These are phyloP conservation scores for Triops longicaudatus DNA, from an alignment of 1,140 invertebrate species.

Conservation along the genomic window DNA sequence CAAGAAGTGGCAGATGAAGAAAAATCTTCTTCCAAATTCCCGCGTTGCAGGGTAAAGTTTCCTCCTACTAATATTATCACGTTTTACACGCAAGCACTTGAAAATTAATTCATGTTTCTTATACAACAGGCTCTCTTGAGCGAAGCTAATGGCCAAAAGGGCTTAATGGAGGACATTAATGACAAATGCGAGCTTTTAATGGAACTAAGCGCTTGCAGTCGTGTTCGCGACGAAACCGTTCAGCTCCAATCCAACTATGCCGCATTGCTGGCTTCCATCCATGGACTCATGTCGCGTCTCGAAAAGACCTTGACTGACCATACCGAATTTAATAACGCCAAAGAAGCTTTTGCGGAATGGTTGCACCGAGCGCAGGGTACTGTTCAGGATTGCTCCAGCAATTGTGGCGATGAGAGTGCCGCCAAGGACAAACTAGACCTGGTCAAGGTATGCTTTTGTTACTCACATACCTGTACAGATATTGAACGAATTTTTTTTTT, in stretches of 20 bases:
- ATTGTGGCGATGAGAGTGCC: slow-evolving; percentile 60
- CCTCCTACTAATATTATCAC: neutral
- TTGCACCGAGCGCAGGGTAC: slow-evolving; percentile 63
- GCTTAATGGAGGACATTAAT: slow-evolving; percentile 68
- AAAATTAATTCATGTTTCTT: neutral
- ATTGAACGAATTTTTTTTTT: slow-evolving; percentile 12
- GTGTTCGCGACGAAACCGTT: slow-evolving; percentile 75
- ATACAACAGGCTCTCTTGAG: slow-evolving; percentile 50
- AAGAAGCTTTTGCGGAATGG: slow-evolving; percentile 72
- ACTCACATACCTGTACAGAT: neutral
- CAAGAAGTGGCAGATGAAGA: slow-evolving; percentile 73
- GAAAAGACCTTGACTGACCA: slow-evolving; percentile 83
- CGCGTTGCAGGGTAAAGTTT: slow-evolving; percentile 48
- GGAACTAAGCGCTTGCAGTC: slow-evolving; percentile 70
- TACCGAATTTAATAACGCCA: slow-evolving; percentile 76
- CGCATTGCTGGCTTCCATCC: slow-evolving; percentile 61
- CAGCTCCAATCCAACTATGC: slow-evolving; percentile 72
- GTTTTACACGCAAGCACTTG: neutral
- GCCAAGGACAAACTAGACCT: slow-evolving; percentile 78
- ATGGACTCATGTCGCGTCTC: slow-evolving; percentile 65
- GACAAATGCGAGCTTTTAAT: slow-evolving; percentile 77
- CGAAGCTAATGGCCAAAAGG: slow-evolving; percentile 67
- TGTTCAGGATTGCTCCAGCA: slow-evolving; percentile 69
- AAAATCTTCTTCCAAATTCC: slow-evolving; percentile 37
- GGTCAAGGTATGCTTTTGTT: slow-evolving; percentile 37